Evolutionary conservation across 2,797 vertebrate genomes (phyloP), one percentile per base, ranked within the genome.

Genomic region (Macropodus opercularis): DNA sequence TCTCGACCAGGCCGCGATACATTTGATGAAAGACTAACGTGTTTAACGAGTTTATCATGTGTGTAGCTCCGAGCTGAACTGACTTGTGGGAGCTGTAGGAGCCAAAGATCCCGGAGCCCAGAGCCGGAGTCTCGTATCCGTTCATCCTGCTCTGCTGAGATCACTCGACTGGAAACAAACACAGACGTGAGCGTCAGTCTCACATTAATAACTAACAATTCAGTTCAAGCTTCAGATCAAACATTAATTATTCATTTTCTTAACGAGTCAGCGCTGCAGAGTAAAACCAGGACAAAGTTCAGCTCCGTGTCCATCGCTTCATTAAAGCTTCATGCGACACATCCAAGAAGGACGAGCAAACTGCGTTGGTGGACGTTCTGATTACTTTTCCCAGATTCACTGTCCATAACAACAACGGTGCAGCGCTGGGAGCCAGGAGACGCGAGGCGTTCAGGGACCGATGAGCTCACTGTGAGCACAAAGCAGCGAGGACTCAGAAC

Each of bases 371-470:
- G 55, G 51, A 49, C 74, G 67, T 69, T 75, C 75, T 68, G 87
- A 86, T 89, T 87, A 80, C 90, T 86, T 90, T 92, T 90, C 90
- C 89, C 90, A 91, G 70, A 81, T 77, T 69, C 55, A 53, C 35
- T 29, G 40, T 51, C 63, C 66, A 80, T 62, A 52, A 36, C 80
- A 55, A 86, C 62, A 29, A 2, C 21, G 23, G 12, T 13, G 32
- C 27, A 31, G 34, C 17, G 3, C 29, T 4, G 29, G 12, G 24
- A 46, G 34, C 43, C 10, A 12, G 12, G 4, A 31, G 9, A n/a
- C 53, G 50, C 63, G 0, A 2, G n/a, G n/a, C 3, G 24, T 7
- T 42, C 8, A 53, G 65, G 54, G 69, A 63, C 36, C 11, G 51
- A 49, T 0, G 3, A 46, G 40, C 61, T 23, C 50, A 32, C 24